Base-by-base conservation (phyloP, 53 echinoderm and acorn worm species). In the Paracentrotus lividus region DNA sequence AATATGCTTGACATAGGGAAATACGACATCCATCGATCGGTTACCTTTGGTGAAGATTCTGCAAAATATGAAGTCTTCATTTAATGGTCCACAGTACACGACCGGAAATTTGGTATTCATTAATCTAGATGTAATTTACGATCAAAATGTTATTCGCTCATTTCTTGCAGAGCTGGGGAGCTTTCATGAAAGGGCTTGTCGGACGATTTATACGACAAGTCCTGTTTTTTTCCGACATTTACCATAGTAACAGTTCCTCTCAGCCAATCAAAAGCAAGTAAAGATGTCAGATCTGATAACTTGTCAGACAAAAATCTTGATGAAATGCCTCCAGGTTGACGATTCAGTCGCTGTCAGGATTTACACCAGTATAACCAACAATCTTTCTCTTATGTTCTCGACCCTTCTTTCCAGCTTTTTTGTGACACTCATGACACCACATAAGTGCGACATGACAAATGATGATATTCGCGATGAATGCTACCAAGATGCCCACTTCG, bases 261-360 rank as follows among this genome's bases (percentile, higher is more conserved):
- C 57, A 12, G 12, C 16, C 57, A 1, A 4, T 57, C 20, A 57
- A 10, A n/a, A n/a, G n/a, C n/a, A n/a, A n/a, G n/a, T n/a, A n/a
- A n/a, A n/a, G n/a, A n/a, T n/a, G n/a, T n/a, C n/a, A n/a, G n/a
- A n/a, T n/a, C n/a, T n/a, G n/a, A n/a, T n/a, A n/a, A n/a, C n/a
- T n/a, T n/a, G n/a, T n/a, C n/a, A n/a, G n/a, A n/a, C n/a, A n/a
- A n/a, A n/a, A n/a, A n/a, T n/a, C n/a, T n/a, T n/a, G n/a, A n/a
- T n/a, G n/a, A n/a, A n/a, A n/a, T n/a, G n/a, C 57, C 57, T 57
- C 52, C 9, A 52, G 8, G 3, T 57, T 57, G 21, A 57, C 16
- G 57, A 57, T 29, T 64, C 64, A 64, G 64, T 64, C 64, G 31
- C 64, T 64, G 12, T 64, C 64, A 64, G 64, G 64, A 31, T 64